Evolutionary conservation across 2,113 vertebrate genomes (phyloP).

Genomic region (Trogon surrucura): DNA sequence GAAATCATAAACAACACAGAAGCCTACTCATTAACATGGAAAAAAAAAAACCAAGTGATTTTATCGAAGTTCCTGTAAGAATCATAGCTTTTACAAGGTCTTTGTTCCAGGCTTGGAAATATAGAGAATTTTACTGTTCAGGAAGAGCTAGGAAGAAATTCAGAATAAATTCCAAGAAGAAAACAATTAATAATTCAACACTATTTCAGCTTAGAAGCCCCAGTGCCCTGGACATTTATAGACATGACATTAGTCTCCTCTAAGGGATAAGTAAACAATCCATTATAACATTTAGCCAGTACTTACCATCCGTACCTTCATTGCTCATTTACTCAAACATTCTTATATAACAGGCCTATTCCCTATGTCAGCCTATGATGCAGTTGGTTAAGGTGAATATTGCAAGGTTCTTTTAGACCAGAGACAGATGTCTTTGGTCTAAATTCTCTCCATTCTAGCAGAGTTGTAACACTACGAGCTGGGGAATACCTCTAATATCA

Average conservation of each 20-base stretch:
- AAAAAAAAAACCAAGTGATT: slow-evolving; percentile 14
- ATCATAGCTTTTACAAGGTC: not conserved
- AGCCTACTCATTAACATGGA: not conserved
- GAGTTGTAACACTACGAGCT: not conserved
- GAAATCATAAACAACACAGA: not conserved
- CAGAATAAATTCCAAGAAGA: not conserved
- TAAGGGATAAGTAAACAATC: not conserved
- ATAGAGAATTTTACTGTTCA: not conserved
- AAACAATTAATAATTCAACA: not conserved
- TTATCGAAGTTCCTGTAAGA: not conserved
- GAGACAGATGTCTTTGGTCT: not conserved
- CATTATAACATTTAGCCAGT: not conserved
- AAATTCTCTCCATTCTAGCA: not conserved
- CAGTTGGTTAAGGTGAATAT: not conserved
- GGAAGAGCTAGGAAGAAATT: not conserved
- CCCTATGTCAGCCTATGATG: not conserved
- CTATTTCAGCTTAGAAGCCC: not conserved
- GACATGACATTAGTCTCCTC: not conserved
- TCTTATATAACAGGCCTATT: not conserved
- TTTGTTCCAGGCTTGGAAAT: not conserved
- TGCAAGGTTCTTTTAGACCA: not conserved
- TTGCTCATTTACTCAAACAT: not conserved
- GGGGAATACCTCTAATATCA: too few relatives aligned
- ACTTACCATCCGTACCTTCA: not conserved
- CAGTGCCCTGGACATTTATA: not conserved